These are phyloP conservation scores for Eutolmus rufibarbis DNA, from an alignment of 2,888 invertebrate species.

Conservation along the genomic window DNA sequence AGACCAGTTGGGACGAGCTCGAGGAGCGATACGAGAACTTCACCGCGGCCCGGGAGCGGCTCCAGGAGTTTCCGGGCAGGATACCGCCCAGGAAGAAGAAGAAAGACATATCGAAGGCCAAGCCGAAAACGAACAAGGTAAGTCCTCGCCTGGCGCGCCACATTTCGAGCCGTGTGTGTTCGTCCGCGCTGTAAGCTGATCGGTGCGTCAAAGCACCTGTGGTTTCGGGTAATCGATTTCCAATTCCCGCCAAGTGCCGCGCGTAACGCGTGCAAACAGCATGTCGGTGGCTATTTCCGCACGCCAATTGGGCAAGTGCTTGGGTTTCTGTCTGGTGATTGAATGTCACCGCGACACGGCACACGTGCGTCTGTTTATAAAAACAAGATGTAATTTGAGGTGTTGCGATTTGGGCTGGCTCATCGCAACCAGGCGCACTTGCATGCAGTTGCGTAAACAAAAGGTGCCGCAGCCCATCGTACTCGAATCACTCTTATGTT, in stretches of 20 bases:
- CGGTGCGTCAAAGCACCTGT: not conserved
- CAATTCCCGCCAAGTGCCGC: not conserved
- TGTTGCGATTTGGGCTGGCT: not conserved
- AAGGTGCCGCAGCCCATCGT: not conserved
- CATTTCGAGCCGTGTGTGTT: not conserved
- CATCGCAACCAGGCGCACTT: not conserved
- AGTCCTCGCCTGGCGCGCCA: constrained; percentile 33
- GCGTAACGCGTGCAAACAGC: not conserved
- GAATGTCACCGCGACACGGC: not conserved
- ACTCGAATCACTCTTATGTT: not conserved
- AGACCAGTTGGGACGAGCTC: constrained; percentile 62
- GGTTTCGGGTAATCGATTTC: constrained; percentile 2
- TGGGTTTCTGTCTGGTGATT: constrained; percentile 1
- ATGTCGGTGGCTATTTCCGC: not conserved
- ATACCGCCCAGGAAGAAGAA: constrained; percentile 63
- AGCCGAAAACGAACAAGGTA: constrained; percentile 55
- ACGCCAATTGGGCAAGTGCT: constrained; percentile 4
- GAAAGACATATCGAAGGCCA: constrained; percentile 55
- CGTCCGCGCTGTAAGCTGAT: not conserved
- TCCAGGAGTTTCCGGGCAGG: constrained; percentile 63
- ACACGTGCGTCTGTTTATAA: constrained; percentile 22
- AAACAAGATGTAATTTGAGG: constrained; percentile 6
- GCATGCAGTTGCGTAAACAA: not conserved
- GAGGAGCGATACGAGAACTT: constrained; percentile 62
- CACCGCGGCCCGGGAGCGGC: constrained; percentile 60